These are phyloP conservation scores for Furcifer pardalis DNA, from an alignment of 2,797 vertebrate genomes.

Conservation along the genomic window DNA sequence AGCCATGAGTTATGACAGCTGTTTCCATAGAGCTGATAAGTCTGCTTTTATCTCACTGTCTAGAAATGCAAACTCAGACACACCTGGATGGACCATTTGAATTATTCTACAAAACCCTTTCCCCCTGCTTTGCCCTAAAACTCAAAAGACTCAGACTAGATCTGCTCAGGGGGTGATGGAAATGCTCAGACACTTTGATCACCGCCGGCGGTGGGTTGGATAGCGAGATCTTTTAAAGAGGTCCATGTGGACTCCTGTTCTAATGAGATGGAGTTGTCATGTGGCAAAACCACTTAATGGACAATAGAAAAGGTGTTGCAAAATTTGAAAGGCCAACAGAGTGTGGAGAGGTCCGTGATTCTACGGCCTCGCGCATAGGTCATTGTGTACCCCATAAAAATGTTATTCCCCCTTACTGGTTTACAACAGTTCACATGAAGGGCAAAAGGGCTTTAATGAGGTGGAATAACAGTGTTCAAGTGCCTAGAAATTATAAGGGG, in stretches of 20 bases:
- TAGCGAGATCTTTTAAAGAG: background rate
- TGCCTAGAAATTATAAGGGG: background rate
- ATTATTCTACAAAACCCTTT: conserved; percentile 9
- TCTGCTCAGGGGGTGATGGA: background rate
- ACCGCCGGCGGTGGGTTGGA: background rate
- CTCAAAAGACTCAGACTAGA: background rate
- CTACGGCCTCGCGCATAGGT: background rate
- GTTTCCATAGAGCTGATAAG: conserved; percentile 25
- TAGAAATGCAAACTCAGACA: conserved; percentile 8
- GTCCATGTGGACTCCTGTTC: background rate
- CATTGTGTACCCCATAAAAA: background rate
- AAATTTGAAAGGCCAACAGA: background rate
- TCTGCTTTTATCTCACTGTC: conserved; percentile 19
- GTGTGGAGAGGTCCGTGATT: background rate
- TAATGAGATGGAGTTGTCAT: background rate
- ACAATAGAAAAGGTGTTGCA: background rate
- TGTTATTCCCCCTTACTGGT: background rate
- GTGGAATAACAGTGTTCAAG: background rate
- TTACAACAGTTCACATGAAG: background rate
- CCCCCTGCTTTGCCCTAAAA: background rate
- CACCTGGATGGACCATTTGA: conserved; percentile 2
- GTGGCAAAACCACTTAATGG: background rate
- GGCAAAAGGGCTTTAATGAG: background rate
- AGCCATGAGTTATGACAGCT: background rate
- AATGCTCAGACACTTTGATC: background rate